Evolutionary conservation across 2,797 vertebrate genomes (phyloP).

Genomic region (Lates japonicus): DNA sequence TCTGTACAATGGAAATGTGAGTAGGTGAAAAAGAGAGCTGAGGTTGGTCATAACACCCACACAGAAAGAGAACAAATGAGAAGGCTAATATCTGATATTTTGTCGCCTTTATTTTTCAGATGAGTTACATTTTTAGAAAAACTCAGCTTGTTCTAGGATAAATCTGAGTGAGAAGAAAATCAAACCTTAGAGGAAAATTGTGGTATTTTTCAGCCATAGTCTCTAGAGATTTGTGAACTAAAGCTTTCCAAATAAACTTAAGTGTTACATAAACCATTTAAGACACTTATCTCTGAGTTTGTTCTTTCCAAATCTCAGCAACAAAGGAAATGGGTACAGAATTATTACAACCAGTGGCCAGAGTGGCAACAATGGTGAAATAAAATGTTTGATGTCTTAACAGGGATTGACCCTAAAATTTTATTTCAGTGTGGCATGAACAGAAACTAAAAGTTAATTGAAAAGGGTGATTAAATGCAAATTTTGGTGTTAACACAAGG

Average conservation of each 20-base stretch:
- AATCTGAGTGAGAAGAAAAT: background rate
- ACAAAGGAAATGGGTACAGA: background rate
- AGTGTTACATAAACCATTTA: background rate
- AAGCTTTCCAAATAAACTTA: background rate
- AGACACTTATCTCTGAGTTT: background rate
- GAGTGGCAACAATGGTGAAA: background rate
- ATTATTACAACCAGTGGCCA: background rate
- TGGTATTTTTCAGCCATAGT: background rate
- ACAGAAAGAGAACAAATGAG: slow-evolving; percentile 23
- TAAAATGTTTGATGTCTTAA: background rate
- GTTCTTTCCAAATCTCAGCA: background rate
- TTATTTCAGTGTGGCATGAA: background rate
- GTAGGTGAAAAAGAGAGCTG: slow-evolving; percentile 36
- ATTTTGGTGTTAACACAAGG: background rate
- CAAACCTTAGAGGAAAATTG: background rate
- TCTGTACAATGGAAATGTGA: slow-evolving; percentile 39
- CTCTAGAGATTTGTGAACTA: background rate
- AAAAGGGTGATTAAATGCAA: background rate
- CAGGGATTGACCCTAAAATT: background rate
- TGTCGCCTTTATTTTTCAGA: background rate
- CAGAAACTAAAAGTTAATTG: background rate
- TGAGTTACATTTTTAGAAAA: background rate
- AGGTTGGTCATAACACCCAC: slow-evolving; percentile 14
- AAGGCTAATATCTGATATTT: background rate
- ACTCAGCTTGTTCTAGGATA: background rate